These are phyloP conservation scores for Neuroscelio doddi DNA, from an alignment of 2,888 invertebrate species.

Conservation along the genomic window DNA sequence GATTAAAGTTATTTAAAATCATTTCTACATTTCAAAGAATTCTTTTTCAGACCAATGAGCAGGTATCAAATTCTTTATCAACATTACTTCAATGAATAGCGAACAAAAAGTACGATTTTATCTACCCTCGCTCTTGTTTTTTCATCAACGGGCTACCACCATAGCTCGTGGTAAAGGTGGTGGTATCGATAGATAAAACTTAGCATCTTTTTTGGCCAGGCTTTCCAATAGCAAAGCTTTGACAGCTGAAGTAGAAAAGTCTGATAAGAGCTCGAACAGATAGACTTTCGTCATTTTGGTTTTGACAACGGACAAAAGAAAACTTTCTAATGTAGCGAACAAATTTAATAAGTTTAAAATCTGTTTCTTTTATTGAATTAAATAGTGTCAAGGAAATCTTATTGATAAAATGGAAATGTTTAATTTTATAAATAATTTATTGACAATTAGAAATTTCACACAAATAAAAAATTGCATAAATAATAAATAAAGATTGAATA, in stretches of 20 bases:
- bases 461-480: no score
- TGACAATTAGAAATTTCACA: no score
- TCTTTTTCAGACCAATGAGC: background rate
- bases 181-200: slow-evolving; percentile 4
- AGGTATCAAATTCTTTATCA: background rate
- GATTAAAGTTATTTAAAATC: no score
- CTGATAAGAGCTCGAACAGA: slow-evolving; percentile 8
- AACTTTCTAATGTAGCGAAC: slow-evolving; percentile 10
- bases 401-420: no score
- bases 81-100: slow-evolving; percentile 2
- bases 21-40: no score
- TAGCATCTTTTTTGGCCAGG: slow-evolving; percentile 4
- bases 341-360: no score
- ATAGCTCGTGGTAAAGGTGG: background rate
- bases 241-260: slow-evolving; percentile 6
- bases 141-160: slow-evolving; percentile 14
- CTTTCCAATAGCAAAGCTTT: background rate
- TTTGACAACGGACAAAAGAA: slow-evolving; percentile 1
- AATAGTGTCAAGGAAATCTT: no score
- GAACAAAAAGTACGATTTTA: slow-evolving; percentile 1
- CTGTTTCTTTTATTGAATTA: no score
- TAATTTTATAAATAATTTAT: no score
- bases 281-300: slow-evolving; percentile 18
- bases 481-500: no score
- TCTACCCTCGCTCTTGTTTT: slow-evolving; percentile 16